These are phyloP conservation scores for Percina caprodes DNA, from an alignment of 2,113 vertebrate genomes.

Conservation along the genomic window DNA sequence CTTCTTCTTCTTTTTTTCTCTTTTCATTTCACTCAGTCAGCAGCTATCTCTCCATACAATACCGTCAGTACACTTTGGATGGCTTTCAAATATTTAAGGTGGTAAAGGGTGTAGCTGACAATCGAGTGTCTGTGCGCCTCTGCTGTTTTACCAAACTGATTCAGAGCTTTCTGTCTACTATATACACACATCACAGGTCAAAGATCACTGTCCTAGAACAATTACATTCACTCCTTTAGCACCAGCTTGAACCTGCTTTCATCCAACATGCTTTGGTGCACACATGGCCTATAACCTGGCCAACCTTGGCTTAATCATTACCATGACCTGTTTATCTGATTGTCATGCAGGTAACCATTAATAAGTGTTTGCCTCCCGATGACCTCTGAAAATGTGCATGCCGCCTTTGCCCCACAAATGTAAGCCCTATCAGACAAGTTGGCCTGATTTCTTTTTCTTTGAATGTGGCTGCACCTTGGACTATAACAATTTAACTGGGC, in stretches of 20 bases:
- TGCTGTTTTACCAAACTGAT: conserved; percentile 19
- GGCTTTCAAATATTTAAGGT: conserved; percentile 71
- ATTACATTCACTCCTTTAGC: conserved; percentile 84
- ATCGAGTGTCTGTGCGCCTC: conserved; percentile 20
- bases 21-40: conserved; percentile 64
- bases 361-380: conserved; percentile 98
- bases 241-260: conserved; percentile 79
- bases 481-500: conserved; percentile 45
- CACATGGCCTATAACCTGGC: conserved; percentile 83
- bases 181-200: conserved; percentile 80
- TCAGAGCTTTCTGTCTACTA: conserved; percentile 41
- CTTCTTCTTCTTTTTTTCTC: conserved; percentile 43
- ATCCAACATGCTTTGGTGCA: conserved; percentile 81
- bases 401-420: conserved; percentile 89
- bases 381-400: conserved; percentile 92
- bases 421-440: conserved; percentile 81
- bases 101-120: conserved; percentile 20
- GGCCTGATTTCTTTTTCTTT: conserved; percentile 63
- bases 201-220: conserved; percentile 83
- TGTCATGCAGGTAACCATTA: conserved; percentile 98
- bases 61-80: conserved; percentile 69
- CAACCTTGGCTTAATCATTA: conserved; percentile 96
- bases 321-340: conserved; percentile 94
- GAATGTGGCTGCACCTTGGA: conserved; percentile 62
- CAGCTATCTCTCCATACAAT: conserved; percentile 57